Base-by-base conservation (phyloP, 2,113 vertebrate genomes). In the Canis aureus region DNA sequence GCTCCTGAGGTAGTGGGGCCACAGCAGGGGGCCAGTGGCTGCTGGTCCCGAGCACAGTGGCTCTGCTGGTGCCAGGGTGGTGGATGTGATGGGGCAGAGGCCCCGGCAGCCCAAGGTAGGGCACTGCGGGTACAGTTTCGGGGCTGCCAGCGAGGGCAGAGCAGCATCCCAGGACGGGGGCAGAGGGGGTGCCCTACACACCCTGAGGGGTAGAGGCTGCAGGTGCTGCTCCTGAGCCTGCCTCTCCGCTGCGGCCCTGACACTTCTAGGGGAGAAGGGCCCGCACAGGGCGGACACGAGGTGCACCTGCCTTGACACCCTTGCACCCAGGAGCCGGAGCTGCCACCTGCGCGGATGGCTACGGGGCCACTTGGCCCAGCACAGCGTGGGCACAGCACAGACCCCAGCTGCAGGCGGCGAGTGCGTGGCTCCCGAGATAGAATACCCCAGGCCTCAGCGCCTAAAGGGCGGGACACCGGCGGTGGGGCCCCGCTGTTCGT, bases 61-160 rank as follows among this genome's bases (percentile, higher is more conserved):
- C n/a, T 43, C 23, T 4, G 8, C 2, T 5, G 25, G 29, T 60
- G 0, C 12, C 17, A 32, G 53, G 67, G n/a, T 10, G n/a, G 32
- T 13, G n/a, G 29, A 13, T 13, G 15, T 8, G 27, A 29, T n/a
- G 66, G 22, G 10, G 12, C 12, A 89, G 20, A 62, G 43, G 43
- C 8, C 53, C 9, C 1, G 13, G 2, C 1, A 22, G 29, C 4
- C 32, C 16, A 7, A 1, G 1, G 29, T 12, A 64, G 29, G 6
- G 10, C 23, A 32, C 6, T 19, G 13, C 10, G 49, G 8, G 16
- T 67, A 13, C 29, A 7, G 29, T 11, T 13, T 32, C 15, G 5
- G 5, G 49, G 4, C 35, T 25, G 29, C 32, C 19, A 66, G 29
- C 9, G 29, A 3, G 22, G 11, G 43, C 60, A n/a, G 51, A 57